Percentiles rank a stretch among this genome's conserved stretches.
Conservation (phyloP, 2,888 invertebrate species). For the Embidobia sp. region DNA sequence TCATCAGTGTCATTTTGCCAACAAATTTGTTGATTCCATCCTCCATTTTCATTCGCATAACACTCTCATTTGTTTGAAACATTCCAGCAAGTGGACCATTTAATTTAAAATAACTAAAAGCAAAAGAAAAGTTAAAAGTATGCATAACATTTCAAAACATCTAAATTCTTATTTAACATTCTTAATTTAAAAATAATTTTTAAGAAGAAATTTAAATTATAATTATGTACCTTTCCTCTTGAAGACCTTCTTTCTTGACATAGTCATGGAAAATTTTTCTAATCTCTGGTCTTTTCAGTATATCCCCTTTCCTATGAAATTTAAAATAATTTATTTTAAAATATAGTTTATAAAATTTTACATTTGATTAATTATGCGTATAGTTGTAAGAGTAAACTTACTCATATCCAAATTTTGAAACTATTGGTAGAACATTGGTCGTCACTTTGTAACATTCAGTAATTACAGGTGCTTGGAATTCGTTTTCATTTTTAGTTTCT, state of each 20-base stretch:
- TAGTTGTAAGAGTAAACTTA: no score
- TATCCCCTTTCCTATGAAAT: constrained; percentile 86
- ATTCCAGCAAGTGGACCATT: constrained; percentile 82
- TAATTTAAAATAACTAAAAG: constrained; percentile 83
- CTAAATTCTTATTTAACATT: no score
- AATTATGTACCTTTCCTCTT: constrained; percentile 81
- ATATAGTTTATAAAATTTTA: neutral
- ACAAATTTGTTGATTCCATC: constrained; percentile 86
- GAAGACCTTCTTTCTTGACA: constrained; percentile 85
- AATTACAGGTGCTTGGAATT: constrained; percentile 83
- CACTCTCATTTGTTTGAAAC: constrained; percentile 81
- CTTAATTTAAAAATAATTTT: neutral
- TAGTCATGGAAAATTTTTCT: constrained; percentile 88
- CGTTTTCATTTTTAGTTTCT: constrained; percentile 69
- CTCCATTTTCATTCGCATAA: constrained; percentile 86
- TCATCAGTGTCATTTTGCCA: constrained; percentile 88
- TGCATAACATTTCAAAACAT: no score
- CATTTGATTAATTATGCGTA: no score
- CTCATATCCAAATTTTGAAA: constrained; percentile 84
- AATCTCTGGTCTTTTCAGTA: constrained; percentile 85
- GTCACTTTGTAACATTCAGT: constrained; percentile 88
- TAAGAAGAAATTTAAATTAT: constrained; percentile 36
- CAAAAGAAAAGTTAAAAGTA: no score
- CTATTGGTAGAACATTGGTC: constrained; percentile 85
- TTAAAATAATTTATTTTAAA: no score